Conservation (phyloP, 2,888 invertebrate genomes). For the Stenoptilia bipunctidactyla region DNA sequence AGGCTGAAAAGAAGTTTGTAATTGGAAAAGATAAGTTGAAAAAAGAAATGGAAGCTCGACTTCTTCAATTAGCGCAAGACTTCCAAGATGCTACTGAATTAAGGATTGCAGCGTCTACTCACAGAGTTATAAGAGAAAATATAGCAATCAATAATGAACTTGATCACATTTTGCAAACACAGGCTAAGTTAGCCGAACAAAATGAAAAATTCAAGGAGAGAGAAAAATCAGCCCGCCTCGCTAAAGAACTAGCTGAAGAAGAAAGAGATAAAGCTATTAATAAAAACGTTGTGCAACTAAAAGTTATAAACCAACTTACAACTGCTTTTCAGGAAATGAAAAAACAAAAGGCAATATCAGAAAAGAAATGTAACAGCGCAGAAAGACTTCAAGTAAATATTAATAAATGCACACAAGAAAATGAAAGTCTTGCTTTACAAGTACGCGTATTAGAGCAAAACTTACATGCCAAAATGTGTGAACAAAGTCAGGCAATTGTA, state of each 20-base stretch:
- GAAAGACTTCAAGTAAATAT: slow-evolving; percentile 47
- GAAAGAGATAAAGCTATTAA: slow-evolving; percentile 75
- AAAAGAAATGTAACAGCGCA: slow-evolving; percentile 47
- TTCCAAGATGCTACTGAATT: slow-evolving; percentile 89
- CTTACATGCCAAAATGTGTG: slow-evolving; percentile 59
- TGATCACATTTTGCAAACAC: slow-evolving; percentile 74
- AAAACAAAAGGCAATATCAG: slow-evolving; percentile 48
- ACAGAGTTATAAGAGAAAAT: slow-evolving; percentile 87
- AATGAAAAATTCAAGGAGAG: slow-evolving; percentile 72
- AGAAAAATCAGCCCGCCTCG: slow-evolving; percentile 65
- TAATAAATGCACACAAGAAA: slow-evolving; percentile 47
- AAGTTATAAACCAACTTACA: slow-evolving; percentile 74
- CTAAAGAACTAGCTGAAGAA: slow-evolving; percentile 68
- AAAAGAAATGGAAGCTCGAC: slow-evolving; percentile 86
- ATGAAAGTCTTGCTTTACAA: slow-evolving; percentile 54
- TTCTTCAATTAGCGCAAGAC: slow-evolving; percentile 85
- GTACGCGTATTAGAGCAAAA: slow-evolving; percentile 68
- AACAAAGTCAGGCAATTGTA: slow-evolving; percentile 52
- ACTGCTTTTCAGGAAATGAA: slow-evolving; percentile 66
- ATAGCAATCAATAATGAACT: slow-evolving; percentile 85
- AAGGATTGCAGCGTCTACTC: slow-evolving; percentile 90
- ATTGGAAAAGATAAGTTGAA: slow-evolving; percentile 86
- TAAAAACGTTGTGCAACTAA: slow-evolving; percentile 73
- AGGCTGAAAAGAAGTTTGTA: slow-evolving; percentile 81
- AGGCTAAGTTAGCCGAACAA: slow-evolving; percentile 73